Evolutionary conservation across 2,113 vertebrate species (phyloP).

Genomic region (Cettia cetti): DNA sequence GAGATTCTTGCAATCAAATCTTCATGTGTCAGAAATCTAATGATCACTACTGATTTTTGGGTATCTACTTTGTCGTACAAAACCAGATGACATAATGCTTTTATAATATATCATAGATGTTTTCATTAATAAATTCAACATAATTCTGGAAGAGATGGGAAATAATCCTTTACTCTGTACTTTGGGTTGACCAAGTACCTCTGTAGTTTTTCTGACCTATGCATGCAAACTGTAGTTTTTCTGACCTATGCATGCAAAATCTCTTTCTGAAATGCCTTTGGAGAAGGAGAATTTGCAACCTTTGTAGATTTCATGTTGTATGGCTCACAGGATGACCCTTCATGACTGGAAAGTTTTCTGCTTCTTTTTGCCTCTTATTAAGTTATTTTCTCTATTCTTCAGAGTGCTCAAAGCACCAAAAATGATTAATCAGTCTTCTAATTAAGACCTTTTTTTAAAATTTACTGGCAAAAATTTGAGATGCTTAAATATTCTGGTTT

Average conservation of each 20-base stretch:
- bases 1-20: not conserved
- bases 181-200: not conserved
- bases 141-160: not conserved
- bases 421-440: not conserved
- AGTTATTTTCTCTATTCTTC: not conserved
- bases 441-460: not conserved
- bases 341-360: not conserved
- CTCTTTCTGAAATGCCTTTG: not conserved
- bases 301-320: not conserved
- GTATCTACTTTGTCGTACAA: not conserved
- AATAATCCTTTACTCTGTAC: not conserved
- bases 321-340: not conserved
- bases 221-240: not conserved
- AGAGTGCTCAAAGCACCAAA: not conserved
- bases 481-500: not conserved
- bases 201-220: not conserved
- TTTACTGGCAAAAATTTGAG: not conserved
- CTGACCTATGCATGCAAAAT: not conserved
- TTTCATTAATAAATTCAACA: not conserved
- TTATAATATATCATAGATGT: not conserved
- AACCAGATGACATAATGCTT: not conserved
- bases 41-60: not conserved
- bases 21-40: not conserved
- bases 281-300: not conserved
- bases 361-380: not conserved